Conservation (phyloP, 1,140 invertebrate genomes). For the Zaprionus davidi region DNA sequence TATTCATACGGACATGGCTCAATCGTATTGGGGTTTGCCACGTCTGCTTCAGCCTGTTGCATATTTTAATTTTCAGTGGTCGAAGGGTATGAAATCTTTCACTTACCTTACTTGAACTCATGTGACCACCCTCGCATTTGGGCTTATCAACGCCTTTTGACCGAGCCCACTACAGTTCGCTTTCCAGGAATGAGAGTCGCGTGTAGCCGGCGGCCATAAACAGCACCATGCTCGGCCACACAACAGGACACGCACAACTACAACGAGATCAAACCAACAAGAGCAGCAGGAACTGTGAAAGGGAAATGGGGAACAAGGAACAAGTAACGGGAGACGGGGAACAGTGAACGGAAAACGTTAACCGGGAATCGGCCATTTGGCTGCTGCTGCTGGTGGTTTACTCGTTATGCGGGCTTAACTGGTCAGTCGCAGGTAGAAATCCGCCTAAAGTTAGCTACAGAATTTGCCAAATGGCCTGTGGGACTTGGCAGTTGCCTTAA, state of each 20-base stretch:
- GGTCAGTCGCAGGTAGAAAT: slow-evolving; percentile 14
- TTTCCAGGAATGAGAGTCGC: slow-evolving; percentile 10
- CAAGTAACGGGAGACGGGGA: background rate
- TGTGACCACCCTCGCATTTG: slow-evolving; percentile 5
- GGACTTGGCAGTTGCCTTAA: slow-evolving; percentile 45
- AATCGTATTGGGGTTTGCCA: too few relatives aligned
- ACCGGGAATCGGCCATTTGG: slow-evolving; percentile 26
- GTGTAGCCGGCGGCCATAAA: slow-evolving; percentile 54
- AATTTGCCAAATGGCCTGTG: slow-evolving; percentile 7
- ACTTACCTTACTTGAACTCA: background rate
- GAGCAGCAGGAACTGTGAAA: background rate
- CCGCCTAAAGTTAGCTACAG: slow-evolving; percentile 7
- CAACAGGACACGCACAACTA: slow-evolving; percentile 13
- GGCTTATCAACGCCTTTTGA: slow-evolving; percentile 60
- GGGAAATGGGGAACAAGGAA: background rate
- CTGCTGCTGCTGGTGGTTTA: slow-evolving; percentile 49
- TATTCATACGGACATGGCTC: too few relatives aligned
- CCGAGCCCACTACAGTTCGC: slow-evolving; percentile 1
- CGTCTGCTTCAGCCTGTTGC: too few relatives aligned
- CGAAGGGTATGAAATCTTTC: too few relatives aligned
- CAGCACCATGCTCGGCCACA: slow-evolving; percentile 45
- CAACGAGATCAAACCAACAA: slow-evolving; percentile 5
- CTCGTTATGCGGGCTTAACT: slow-evolving; percentile 61
- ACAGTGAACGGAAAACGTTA: background rate
- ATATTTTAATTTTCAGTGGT: too few relatives aligned